Percentiles rank a stretch among this genome's conserved stretches.
Conservation (phyloP, 1,140 invertebrate species). For the Sminthurides bifidus region DNA sequence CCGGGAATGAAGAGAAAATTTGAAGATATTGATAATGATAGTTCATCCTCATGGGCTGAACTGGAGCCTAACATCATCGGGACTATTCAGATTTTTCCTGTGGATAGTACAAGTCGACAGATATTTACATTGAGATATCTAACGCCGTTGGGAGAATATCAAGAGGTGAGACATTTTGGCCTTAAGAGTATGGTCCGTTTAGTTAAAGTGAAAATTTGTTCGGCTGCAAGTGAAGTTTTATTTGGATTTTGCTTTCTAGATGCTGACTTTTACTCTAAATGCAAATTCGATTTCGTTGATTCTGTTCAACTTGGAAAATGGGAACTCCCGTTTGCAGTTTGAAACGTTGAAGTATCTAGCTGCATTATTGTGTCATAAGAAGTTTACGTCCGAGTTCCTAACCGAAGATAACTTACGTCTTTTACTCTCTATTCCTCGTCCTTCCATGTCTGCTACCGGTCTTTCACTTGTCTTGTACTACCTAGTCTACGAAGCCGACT, state of each 20-base stretch:
- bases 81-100: constrained; percentile 70
- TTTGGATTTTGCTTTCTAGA: constrained; percentile 41
- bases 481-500: constrained; percentile 85
- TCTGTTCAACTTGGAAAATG: neutral
- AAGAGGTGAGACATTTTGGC: constrained; percentile 57
- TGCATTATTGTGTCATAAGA: constrained; percentile 88
- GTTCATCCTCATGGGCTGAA: constrained; percentile 71
- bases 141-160: constrained; percentile 90
- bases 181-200: too few species aligned
- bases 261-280: constrained; percentile 70
- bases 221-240: too few species aligned
- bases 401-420: neutral
- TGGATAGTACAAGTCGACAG: constrained; percentile 72
- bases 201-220: too few species aligned
- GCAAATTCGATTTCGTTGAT: neutral
- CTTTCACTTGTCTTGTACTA: constrained; percentile 94
- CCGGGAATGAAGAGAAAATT: constrained; percentile 2
- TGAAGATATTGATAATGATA: constrained; percentile 7
- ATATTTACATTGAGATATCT: constrained; percentile 85
- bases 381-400: constrained; percentile 85
- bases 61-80: constrained; percentile 78
- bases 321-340: constrained; percentile 60
- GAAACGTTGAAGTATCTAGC: constrained; percentile 89
- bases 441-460: constrained; percentile 86
- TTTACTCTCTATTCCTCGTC: constrained; percentile 51